Conservation (phyloP, 2,888 invertebrate species). For the Ceraclea dissimilis region DNA sequence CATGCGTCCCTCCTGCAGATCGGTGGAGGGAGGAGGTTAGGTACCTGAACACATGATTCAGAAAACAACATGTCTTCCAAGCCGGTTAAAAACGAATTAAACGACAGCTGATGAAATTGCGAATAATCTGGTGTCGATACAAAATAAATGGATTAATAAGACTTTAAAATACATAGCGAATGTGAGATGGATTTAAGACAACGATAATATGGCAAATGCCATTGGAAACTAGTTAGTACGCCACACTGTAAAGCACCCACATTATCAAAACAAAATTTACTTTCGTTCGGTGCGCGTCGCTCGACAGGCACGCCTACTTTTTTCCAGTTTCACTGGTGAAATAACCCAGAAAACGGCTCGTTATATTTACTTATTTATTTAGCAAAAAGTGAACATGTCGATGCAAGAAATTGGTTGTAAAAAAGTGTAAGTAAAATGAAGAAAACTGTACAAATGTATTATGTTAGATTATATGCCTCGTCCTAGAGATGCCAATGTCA, state of each 20-base stretch:
- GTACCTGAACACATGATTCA: conserved; percentile 5
- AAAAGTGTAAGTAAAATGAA: no score
- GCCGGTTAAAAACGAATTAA: conserved; percentile 9
- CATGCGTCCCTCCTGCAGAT: conserved; percentile 38
- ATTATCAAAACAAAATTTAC: conserved; percentile 14
- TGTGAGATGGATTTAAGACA: no score
- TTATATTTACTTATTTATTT: no score
- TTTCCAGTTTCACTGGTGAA: not conserved
- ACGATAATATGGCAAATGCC: no score
- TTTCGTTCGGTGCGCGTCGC: conserved; percentile 13
- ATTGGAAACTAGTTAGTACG: no score
- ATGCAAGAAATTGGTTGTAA: no score
- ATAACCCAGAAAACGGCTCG: not conserved
- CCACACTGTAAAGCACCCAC: no score
- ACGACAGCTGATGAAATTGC: not conserved
- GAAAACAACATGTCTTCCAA: conserved; percentile 8
- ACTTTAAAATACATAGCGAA: not conserved
- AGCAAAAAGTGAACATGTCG: no score
- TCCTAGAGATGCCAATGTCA: no score
- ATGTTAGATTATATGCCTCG: no score
- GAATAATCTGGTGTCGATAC: not conserved
- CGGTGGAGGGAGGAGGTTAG: not conserved
- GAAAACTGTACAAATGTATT: no score
- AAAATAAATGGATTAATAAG: no score
- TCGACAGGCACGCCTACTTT: conserved; percentile 1